These are phyloP conservation scores for Drosophila seguyi DNA, from an alignment of 1,140 invertebrate species.

Conservation along the genomic window DNA sequence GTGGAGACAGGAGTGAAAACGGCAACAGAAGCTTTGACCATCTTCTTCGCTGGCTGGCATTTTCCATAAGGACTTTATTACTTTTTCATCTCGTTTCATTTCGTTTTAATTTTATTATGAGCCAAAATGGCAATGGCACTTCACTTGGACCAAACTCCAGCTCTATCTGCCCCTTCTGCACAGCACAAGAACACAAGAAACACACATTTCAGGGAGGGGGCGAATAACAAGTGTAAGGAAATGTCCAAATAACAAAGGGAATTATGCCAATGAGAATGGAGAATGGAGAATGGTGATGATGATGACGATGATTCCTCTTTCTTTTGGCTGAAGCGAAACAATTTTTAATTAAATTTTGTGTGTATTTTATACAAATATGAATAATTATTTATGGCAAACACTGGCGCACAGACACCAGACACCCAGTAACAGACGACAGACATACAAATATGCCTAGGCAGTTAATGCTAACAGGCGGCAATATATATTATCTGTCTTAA, in stretches of 20 bases:
- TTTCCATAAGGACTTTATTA: slow-evolving; percentile 84
- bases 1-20: slow-evolving; percentile 3
- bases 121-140: slow-evolving; percentile 73
- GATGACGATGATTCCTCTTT: slow-evolving; percentile 33
- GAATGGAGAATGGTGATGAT: slow-evolving; percentile 9
- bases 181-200: not conserved
- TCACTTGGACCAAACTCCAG: slow-evolving; percentile 59
- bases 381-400: slow-evolving; percentile 79
- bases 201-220: not conserved
- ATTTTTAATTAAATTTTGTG: slow-evolving; percentile 84
- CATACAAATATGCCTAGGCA: slow-evolving; percentile 56
- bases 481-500: slow-evolving; percentile 74
- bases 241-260: slow-evolving; percentile 49
- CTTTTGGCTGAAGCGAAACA: slow-evolving; percentile 56
- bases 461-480: slow-evolving; percentile 67
- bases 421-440: slow-evolving; percentile 30
- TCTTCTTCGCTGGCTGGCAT: slow-evolving; percentile 63
- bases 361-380: slow-evolving; percentile 83
- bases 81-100: slow-evolving; percentile 84
- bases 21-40: slow-evolving; percentile 52
- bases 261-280: slow-evolving; percentile 46
- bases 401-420: slow-evolving; percentile 10
- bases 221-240: slow-evolving; percentile 44
- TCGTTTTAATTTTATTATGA: slow-evolving; percentile 84
- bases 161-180: slow-evolving; percentile 11